phyloP scores from a whole-genome alignment of 2,888 invertebrate genomes.

The Ormia ochracea region DNA sequence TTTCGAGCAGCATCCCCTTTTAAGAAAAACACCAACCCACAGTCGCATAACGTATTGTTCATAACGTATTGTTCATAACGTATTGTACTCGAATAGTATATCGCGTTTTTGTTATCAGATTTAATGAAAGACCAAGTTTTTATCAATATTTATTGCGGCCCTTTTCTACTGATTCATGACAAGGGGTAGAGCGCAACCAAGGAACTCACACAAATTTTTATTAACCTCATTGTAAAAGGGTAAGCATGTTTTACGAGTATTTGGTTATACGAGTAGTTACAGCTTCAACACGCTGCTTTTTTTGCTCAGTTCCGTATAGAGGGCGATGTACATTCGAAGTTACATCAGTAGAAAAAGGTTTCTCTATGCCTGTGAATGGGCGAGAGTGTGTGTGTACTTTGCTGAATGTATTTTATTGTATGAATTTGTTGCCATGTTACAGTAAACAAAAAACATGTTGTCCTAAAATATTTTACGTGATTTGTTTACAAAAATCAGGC shows the following conservation, averaged over 20 bases:
- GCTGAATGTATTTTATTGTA: background rate
- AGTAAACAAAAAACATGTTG: conserved; percentile 39
- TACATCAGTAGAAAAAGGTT: too few species aligned
- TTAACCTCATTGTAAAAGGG: too few species aligned
- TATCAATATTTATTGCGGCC: background rate
- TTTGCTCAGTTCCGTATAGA: too few species aligned
- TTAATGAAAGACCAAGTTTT: conserved; percentile 41
- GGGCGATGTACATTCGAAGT: too few species aligned
- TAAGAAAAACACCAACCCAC: background rate
- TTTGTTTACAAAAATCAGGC: conserved; percentile 54
- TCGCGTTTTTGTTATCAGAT: conserved; percentile 12
- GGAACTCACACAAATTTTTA: background rate
- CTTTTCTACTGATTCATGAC: conserved; percentile 5
- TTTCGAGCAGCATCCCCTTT: background rate
- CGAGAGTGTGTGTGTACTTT: background rate
- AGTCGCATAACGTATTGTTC: too few species aligned
- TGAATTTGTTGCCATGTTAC: conserved; percentile 27
- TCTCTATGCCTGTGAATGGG: background rate
- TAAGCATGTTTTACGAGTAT: too few species aligned
- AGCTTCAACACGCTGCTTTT: too few species aligned
- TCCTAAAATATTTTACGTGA: conserved; percentile 56
- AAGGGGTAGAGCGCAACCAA: background rate
- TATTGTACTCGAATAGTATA: background rate
- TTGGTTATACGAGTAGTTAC: too few species aligned
- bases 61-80: background rate